Conservation (phyloP, 2,113 vertebrate genomes). For the Otus sunia region DNA sequence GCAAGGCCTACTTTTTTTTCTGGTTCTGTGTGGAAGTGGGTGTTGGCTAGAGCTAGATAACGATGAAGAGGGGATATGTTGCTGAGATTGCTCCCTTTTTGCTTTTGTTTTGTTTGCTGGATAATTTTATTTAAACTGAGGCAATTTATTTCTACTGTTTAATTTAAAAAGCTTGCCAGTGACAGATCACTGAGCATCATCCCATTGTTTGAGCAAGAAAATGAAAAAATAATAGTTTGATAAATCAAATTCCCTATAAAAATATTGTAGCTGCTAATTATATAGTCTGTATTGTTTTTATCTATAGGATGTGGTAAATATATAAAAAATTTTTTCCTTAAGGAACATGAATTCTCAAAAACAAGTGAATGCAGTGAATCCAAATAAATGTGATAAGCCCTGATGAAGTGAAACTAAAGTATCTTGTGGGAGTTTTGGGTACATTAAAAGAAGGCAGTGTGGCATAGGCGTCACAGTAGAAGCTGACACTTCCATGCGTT, state of each 20-base stretch:
- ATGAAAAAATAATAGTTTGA: not conserved
- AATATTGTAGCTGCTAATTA: not conserved
- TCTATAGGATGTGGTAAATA: not conserved
- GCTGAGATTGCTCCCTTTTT: not conserved
- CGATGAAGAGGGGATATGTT: not conserved
- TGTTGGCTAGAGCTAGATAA: constrained; percentile 35
- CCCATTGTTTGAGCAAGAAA: constrained; percentile 24
- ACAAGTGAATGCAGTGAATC: not conserved
- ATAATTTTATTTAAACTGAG: constrained; percentile 26
- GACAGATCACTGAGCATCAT: not conserved
- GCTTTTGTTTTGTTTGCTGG: constrained; percentile 29
- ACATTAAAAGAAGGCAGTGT: not conserved
- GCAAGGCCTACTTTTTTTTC: constrained; percentile 18
- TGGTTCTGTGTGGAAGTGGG: constrained; percentile 34
- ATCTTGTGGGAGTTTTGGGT: not conserved
- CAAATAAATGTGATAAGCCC: not conserved
- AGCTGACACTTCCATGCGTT: not conserved
- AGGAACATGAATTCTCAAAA: not conserved
- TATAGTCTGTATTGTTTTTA: not conserved
- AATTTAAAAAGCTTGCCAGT: constrained; percentile 6
- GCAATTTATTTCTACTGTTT: not conserved
- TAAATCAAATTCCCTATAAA: not conserved
- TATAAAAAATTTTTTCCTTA: not conserved
- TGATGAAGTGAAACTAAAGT: not conserved
- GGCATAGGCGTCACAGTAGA: fast-evolving